Evolutionary conservation across 2,888 invertebrate genomes (phyloP).

Genomic region (Cerastis rubricosa): DNA sequence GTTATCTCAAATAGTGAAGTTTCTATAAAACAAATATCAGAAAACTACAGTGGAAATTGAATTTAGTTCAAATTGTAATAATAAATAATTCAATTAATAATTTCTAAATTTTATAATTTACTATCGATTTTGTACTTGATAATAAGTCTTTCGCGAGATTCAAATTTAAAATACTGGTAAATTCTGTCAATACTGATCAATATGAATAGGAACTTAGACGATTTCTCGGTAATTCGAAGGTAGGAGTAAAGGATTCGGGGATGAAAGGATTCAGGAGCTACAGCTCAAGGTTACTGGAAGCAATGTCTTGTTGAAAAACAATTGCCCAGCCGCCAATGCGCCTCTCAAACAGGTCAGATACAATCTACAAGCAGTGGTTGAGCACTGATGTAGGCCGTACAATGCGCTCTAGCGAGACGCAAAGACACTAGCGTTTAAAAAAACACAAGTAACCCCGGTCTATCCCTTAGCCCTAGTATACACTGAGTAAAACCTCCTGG

Average conservation of each 20-base stretch:
- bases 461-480: conserved; percentile 86
- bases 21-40: conserved; percentile 51
- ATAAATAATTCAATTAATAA: background rate
- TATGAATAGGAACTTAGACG: conserved; percentile 21
- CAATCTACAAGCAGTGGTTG: conserved; percentile 85
- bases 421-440: conserved; percentile 74
- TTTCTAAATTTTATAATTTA: conserved; percentile 3
- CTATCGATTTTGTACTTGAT: conserved; percentile 14
- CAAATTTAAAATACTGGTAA: conserved; percentile 8
- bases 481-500: conserved; percentile 74
- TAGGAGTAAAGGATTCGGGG: conserved; percentile 13
- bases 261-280: conserved; percentile 48
- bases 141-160: conserved; percentile 39
- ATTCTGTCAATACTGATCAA: conserved; percentile 22
- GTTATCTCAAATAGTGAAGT: conserved; percentile 16
- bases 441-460: conserved; percentile 78
- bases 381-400: conserved; percentile 84
- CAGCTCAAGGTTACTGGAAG: conserved; percentile 79
- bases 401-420: conserved; percentile 76
- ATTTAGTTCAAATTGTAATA: conserved; percentile 4
- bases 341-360: conserved; percentile 82
- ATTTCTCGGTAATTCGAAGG: background rate
- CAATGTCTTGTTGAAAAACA: conserved; percentile 90
- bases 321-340: conserved; percentile 86
- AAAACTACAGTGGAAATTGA: conserved; percentile 38